Conservation (phyloP, 1,140 invertebrate genomes). For the Adelges cooleyi region DNA sequence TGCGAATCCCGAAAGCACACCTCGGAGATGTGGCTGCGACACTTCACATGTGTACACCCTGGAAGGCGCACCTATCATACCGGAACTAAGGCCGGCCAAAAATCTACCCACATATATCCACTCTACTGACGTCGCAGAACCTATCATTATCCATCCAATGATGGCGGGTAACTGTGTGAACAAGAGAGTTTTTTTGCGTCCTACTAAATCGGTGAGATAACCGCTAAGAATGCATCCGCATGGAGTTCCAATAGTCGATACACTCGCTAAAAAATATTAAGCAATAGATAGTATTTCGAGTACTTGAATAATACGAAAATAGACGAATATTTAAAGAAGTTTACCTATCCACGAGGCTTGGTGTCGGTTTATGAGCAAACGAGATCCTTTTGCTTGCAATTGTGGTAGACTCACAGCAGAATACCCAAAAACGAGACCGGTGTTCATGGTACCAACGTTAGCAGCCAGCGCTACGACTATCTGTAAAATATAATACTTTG, state of each 20-base stretch:
- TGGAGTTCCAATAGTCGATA: conserved; percentile 57
- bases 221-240: conserved; percentile 58
- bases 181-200: conserved; percentile 52
- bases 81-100: conserved; percentile 51
- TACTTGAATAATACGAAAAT: too few relatives aligned
- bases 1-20: conserved; percentile 51
- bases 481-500: conserved; percentile 39
- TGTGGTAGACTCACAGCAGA: conserved; percentile 59
- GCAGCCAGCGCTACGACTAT: conserved; percentile 50
- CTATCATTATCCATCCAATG: conserved; percentile 54
- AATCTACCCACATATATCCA: conserved; percentile 52
- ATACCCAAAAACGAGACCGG: conserved; percentile 59
- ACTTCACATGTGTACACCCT: conserved; percentile 57
- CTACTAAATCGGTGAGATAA: conserved; percentile 56
- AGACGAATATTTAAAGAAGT: too few relatives aligned
- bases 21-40: conserved; percentile 54
- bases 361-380: conserved; percentile 45
- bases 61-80: conserved; percentile 57
- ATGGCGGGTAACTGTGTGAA: conserved; percentile 56
- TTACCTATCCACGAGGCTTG: conserved; percentile 66
- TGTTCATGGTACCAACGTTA: conserved; percentile 57
- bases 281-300: too few relatives aligned
- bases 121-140: conserved; percentile 44
- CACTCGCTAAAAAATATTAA: conserved; percentile 50
- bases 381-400: conserved; percentile 43